Conservation (phyloP, 30 jellyfish, hydroid and myxozoan genomes). For the Aurelia sp. region DNA sequence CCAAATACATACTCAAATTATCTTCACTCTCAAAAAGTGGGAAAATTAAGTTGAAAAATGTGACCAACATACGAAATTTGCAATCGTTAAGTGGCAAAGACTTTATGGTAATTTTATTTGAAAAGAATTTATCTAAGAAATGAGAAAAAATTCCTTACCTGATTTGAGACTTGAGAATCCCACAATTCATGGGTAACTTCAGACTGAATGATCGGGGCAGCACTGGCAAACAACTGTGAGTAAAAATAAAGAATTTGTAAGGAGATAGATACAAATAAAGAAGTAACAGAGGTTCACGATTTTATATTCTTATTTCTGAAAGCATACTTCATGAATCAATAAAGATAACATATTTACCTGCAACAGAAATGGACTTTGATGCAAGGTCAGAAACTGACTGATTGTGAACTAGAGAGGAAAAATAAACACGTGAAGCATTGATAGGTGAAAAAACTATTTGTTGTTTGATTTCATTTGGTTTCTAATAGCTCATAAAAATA, state of each 20-base stretch:
- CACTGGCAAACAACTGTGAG: slow-evolving; percentile 92
- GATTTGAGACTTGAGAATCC: slow-evolving; percentile 37
- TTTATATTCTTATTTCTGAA: too few species aligned
- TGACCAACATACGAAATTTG: neutral
- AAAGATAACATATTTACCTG: slow-evolving; percentile 57
- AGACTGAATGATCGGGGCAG: slow-evolving; percentile 85
- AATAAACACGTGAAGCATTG: neutral
- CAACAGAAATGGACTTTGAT: slow-evolving; percentile 87
- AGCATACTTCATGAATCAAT: too few species aligned
- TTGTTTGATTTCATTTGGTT: too few species aligned
- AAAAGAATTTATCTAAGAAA: too few species aligned
- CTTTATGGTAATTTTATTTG: neutral
- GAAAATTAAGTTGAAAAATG: too few species aligned
- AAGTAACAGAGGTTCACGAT: too few species aligned
- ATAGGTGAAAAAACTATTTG: neutral
- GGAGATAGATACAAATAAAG: neutral
- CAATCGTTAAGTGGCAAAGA: neutral
- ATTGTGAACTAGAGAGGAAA: slow-evolving; percentile 69
- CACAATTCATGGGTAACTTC: slow-evolving; percentile 57
- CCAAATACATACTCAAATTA: too few species aligned
- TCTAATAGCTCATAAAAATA: too few species aligned
- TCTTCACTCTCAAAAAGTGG: too few species aligned
- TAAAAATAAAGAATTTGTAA: neutral
- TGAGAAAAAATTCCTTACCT: slow-evolving; percentile 24
- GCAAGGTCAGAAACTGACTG: slow-evolving; percentile 69